Evolutionary conservation across 2,113 vertebrate genomes (phyloP).

Genomic region (Dasyprocta punctata): DNA sequence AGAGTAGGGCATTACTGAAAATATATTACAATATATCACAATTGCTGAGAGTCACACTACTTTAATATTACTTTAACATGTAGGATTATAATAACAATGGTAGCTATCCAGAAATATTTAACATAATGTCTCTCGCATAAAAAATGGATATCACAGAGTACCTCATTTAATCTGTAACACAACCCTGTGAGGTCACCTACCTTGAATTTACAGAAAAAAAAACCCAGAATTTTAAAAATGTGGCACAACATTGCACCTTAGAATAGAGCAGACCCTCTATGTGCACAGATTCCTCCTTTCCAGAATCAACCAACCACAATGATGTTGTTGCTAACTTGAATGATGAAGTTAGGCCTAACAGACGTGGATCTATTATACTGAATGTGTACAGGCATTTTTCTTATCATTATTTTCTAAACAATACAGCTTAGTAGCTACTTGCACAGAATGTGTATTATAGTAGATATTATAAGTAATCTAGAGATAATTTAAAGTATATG

Average conservation of each 20-base stretch:
- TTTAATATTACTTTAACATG: neutral
- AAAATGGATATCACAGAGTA: neutral
- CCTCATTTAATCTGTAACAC: neutral
- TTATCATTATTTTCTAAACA: neutral
- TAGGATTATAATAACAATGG: neutral
- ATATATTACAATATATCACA: neutral
- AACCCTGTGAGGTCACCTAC: neutral
- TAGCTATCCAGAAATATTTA: neutral
- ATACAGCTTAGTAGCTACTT: neutral
- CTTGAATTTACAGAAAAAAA: constrained; percentile 29
- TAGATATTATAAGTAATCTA: neutral
- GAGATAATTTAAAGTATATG: neutral
- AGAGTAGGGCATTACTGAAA: neutral
- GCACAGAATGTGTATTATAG: neutral
- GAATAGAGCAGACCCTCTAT: neutral
- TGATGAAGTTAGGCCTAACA: neutral
- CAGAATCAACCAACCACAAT: neutral
- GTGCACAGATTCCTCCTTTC: neutral
- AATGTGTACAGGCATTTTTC: neutral
- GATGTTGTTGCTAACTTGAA: neutral
- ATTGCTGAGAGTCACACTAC: neutral
- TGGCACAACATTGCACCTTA: neutral
- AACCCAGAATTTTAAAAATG: neutral
- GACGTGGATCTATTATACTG: neutral
- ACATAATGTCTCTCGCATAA: neutral